These are phyloP conservation scores for Microctenopoma stevenorrisi DNA, from an alignment of 2,797 vertebrate species.

Conservation along the genomic window DNA sequence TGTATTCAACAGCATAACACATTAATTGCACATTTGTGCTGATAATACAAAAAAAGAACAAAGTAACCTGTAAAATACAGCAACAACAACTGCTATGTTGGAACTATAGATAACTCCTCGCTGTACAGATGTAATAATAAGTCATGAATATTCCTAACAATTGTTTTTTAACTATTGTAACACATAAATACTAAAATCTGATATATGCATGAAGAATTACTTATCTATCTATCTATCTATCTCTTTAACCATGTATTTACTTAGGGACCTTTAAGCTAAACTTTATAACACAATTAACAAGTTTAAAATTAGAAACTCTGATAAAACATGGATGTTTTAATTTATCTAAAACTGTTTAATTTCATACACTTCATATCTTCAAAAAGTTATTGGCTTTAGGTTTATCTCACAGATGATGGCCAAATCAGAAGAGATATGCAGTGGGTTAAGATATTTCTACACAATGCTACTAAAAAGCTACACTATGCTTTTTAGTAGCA, in stretches of 20 bases:
- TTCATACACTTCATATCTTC: no score
- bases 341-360: no score
- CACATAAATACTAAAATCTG: not conserved
- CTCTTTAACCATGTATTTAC: conserved; percentile 10
- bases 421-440: not conserved
- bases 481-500: not conserved
- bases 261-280: conserved; percentile 13
- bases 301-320: no score
- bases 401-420: not conserved
- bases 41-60: conserved; percentile 39
- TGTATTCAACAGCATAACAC: conserved; percentile 11
- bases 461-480: not conserved
- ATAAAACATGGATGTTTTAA: no score
- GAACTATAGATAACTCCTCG: not conserved
- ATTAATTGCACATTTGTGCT: conserved; percentile 45
- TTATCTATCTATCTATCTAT: not conserved
- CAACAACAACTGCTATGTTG: conserved; percentile 18
- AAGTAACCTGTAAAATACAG: conserved; percentile 11
- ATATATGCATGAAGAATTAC: not conserved
- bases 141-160: not conserved
- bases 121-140: conserved; percentile 3
- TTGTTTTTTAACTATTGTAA: not conserved
- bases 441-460: not conserved
- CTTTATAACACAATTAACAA: not conserved
- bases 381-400: no score